Conservation (phyloP, 2,888 invertebrate genomes). For the Amblyteles armatorius region DNA sequence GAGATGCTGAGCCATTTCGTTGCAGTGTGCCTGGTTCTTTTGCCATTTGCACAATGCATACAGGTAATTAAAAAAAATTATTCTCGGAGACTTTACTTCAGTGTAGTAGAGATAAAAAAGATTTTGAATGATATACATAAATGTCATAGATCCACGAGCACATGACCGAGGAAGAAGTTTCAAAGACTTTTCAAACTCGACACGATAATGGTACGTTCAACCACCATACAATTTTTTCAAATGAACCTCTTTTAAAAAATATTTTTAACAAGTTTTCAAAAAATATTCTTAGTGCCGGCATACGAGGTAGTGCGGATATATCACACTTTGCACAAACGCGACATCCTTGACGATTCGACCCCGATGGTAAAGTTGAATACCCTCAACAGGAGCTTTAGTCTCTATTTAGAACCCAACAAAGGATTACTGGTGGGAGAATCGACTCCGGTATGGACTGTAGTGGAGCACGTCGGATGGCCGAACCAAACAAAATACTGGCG, state of each 20-base stretch:
- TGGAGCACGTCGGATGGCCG: constrained; percentile 67
- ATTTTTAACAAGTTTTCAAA: constrained; percentile 10
- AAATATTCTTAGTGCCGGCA: constrained; percentile 74
- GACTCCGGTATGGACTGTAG: constrained; percentile 77
- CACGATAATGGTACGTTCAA: too few relatives aligned
- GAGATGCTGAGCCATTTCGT: constrained; percentile 13
- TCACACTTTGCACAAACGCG: constrained; percentile 64
- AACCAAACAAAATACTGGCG: constrained; percentile 71
- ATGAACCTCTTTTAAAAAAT: not conserved
- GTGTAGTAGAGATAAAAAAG: too few relatives aligned
- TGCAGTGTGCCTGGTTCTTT: not conserved
- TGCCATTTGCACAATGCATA: too few relatives aligned
- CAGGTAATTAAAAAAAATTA: constrained; percentile 18
- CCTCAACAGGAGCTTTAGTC: constrained; percentile 71
- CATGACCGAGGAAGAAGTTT: too few relatives aligned
- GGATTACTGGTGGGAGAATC: constrained; percentile 74
- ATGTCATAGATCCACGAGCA: too few relatives aligned
- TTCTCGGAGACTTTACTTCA: too few relatives aligned
- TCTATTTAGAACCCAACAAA: constrained; percentile 77
- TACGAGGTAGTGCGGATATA: constrained; percentile 77
- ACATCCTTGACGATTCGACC: constrained; percentile 18
- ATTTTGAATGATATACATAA: too few relatives aligned
- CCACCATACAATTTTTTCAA: not conserved
- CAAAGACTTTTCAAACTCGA: too few relatives aligned
- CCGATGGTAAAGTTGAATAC: constrained; percentile 71